Base-by-base conservation (phyloP, 2,888 invertebrate species). In the Operophtera brumata region DNA sequence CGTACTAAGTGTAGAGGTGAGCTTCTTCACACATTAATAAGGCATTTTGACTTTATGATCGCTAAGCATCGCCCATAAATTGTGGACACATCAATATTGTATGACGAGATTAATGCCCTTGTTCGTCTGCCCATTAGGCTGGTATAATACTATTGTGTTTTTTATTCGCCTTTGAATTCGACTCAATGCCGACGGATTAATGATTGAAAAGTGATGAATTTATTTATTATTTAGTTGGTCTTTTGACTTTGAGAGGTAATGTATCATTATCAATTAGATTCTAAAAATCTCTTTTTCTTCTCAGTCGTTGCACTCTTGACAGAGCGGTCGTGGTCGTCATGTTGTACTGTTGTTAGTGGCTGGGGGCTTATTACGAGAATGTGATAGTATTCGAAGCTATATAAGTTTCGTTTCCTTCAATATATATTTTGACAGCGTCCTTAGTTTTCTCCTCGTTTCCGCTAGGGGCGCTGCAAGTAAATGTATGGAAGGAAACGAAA, bases 11-110 rank as follows among this genome's bases (percentile, higher is more conserved):
- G 26, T 46, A 69, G 75, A 87, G 86, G 88, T 87, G 88, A 77
- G 80, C 77, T 78, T 82, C 83, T 88, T 87, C 89, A 88, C 89
- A 90, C 88, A 87, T 88, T 86, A 86, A 89, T 87, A 88, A 86
- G 81, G 71, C 72, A 68, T 77, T 86, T 87, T 80, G 86, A 86
- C 86, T 89, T 86, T 86, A 71, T 83, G 77, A 86, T 86, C 76
- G 51, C 72, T 76, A 78, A 79, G 76, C 79, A 77, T 68, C 69
- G 78, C 81, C 84, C 69, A 89, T 89, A 89, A 90, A 90, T 89
- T 84, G 77, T 75, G 76, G 73, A 78, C 77, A 84, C 88, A 87
- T 89, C 86, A 88, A 89, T 89, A 87, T 88, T 87, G 84, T 86
- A 87, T 87, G 85, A 86, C 69, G 82, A 84, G 82, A 85, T 88